Base-by-base conservation (phyloP, 2,888 invertebrate species). In the Temnothorax unifasciatus region DNA sequence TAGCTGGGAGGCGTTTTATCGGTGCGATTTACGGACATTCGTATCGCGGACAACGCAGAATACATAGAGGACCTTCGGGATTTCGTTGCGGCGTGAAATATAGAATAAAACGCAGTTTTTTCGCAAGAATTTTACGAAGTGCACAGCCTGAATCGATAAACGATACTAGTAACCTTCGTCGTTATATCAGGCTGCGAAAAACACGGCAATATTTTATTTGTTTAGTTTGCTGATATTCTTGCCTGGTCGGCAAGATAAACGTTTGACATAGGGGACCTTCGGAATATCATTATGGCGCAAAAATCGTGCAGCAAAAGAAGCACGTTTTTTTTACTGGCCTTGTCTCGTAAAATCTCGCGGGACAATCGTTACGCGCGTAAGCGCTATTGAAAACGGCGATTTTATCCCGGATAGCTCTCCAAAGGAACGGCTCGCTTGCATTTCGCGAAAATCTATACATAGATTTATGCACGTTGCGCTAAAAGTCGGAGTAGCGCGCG, bases 171-270 rank as follows among this genome's bases (percentile, higher is more conserved):
- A 57, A 34, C 29, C 71, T 77, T 77, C 54, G 29, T 77, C 54
- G 29, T 8, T 41, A 25, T 76, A 66, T 77, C 68, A 29, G 69
- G 1, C 69, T 9, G 25, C 15, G 29, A 29, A 29, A 44, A 29
- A 69, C 69, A n/a, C 68, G 64, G 68, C 41, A 25, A 77, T 44
- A 29, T 79, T 79, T 79, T 41, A 77, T 71, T 59, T 69, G 54
- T 69, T 77, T 57, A 69, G 41, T 29, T 54, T 15, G 71, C 47
- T 29, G 71, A 54, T 69, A 77, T 77, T 69, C 44, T 29, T 29
- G 68, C 69, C 6, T 41, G 66, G 54, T 11, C 29, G 29, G 41
- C 44, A 44, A 54, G 57, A 77, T 77, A 57, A 77, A 68, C 69
- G 47, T 68, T 54, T 68, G 68, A 38, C 76, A 50, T 34, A 59